Conservation (phyloP, 37 sponge, comb jelly and placozoan genomes). For the Mnemiopsis leidyi region DNA sequence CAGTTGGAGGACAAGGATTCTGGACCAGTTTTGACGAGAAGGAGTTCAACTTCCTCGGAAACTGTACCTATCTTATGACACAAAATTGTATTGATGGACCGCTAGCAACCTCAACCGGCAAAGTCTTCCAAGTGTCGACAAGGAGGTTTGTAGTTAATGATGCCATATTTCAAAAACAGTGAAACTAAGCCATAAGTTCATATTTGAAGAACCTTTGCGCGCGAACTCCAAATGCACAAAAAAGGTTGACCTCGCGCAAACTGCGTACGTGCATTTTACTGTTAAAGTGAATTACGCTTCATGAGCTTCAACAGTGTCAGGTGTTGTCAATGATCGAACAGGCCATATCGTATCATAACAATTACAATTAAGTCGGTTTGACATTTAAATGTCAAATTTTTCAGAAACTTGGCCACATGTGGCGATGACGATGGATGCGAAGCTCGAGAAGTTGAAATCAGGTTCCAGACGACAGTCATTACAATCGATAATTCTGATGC, state of each 20-base stretch:
- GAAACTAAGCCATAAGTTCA: too few species aligned
- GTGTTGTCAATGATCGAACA: too few species aligned
- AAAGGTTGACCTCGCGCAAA: too few species aligned
- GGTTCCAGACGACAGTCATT: neutral
- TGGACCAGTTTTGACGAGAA: slow-evolving; percentile 18
- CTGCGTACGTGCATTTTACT: too few species aligned
- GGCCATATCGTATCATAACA: too few species aligned
- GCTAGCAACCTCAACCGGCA: neutral
- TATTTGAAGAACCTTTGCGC: too few species aligned
- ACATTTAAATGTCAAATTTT: too few species aligned
- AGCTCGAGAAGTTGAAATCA: neutral
- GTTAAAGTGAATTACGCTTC: too few species aligned
- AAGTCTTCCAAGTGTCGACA: neutral
- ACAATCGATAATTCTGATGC: slow-evolving; percentile 24
- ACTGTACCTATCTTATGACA: slow-evolving; percentile 13
- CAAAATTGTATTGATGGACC: neutral
- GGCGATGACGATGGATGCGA: neutral
- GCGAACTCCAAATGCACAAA: too few species aligned
- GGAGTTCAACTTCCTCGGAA: slow-evolving; percentile 14
- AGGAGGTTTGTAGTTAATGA: slow-evolving; percentile 30
- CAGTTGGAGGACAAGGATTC: slow-evolving; percentile 14
- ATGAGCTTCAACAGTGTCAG: too few species aligned
- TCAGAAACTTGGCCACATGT: slow-evolving; percentile 22
- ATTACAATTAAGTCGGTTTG: too few species aligned
- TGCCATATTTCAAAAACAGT: too few species aligned